Evolutionary conservation across 2,797 vertebrate genomes (phyloP).

Genomic region (Scleropages formosus): DNA sequence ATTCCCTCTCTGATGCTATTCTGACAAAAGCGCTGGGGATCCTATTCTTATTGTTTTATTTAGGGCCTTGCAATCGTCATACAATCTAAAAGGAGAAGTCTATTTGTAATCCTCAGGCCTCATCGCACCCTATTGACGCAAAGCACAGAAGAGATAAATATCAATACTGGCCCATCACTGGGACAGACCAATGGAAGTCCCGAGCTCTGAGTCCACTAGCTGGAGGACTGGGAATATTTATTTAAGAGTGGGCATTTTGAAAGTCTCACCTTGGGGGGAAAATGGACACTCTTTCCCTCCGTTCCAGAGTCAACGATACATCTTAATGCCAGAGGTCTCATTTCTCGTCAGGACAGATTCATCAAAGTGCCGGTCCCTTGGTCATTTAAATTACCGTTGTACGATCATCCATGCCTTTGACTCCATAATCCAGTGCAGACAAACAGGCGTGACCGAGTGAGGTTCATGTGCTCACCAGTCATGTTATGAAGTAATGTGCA

Average conservation of each 20-base stretch:
- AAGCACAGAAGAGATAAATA: constrained; percentile 66
- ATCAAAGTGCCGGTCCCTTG: constrained; percentile 43
- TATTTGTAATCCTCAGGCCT: constrained; percentile 49
- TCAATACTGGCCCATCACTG: constrained; percentile 70
- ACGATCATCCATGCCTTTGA: constrained; percentile 32
- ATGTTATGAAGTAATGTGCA: neutral
- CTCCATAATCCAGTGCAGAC: neutral
- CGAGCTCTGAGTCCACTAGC: constrained; percentile 42
- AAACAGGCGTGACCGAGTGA: constrained; percentile 12
- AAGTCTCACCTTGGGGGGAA: constrained; percentile 58
- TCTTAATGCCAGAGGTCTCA: constrained; percentile 57
- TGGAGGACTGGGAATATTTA: constrained; percentile 58
- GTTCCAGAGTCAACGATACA: constrained; percentile 53
- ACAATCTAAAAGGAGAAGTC: constrained; percentile 58
- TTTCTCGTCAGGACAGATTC: constrained; percentile 56
- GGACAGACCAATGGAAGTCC: constrained; percentile 64
- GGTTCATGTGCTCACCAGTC: neutral
- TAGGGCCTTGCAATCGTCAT: constrained; percentile 62
- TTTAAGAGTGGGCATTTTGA: constrained; percentile 62
- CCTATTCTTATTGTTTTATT: constrained; percentile 66
- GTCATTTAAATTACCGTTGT: constrained; percentile 15
- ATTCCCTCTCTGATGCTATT: constrained; percentile 61
- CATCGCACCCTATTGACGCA: constrained; percentile 50
- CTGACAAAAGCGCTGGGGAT: constrained; percentile 58
- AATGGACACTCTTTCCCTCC: constrained; percentile 51